phyloP scores from a whole-genome alignment of 2,113 vertebrate species.

The Eudyptes chrysolophus region DNA sequence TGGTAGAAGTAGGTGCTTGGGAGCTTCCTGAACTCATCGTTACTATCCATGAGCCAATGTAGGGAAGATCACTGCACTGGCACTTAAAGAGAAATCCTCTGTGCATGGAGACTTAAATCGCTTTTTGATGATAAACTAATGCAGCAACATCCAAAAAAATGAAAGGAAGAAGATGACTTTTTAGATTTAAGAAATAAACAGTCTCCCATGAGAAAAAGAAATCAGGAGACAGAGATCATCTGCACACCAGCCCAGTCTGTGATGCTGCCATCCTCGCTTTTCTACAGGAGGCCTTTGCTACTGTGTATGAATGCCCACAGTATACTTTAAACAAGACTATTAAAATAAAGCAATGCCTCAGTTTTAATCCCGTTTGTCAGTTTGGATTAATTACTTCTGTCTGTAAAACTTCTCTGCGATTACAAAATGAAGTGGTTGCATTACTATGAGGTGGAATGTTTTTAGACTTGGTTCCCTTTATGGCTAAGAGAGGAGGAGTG shows the following conservation, averaged over 20 bases:
- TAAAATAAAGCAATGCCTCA: not conserved
- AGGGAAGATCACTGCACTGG: not conserved
- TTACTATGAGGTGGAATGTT: not conserved
- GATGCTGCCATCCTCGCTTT: not conserved
- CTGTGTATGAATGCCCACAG: not conserved
- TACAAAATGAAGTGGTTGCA: not conserved
- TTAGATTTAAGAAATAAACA: not conserved
- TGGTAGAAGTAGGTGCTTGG: not conserved
- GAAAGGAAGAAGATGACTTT: not conserved
- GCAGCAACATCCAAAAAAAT: not conserved
- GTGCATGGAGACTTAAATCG: not conserved
- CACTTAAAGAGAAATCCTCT: not conserved
- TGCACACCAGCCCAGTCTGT: not conserved
- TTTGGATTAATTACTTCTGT: not conserved
- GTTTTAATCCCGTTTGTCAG: not conserved
- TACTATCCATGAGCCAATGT: not conserved
- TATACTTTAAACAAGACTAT: not conserved
- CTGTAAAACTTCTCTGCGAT: not conserved
- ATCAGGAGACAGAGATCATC: not conserved
- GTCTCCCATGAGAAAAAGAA: not conserved
- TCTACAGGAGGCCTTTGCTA: not conserved
- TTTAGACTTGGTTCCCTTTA: not conserved
- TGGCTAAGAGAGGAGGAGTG: not conserved
- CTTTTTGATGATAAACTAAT: not conserved
- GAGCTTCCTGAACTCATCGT: not conserved